Base-by-base conservation (phyloP, 2,888 invertebrate genomes). In the Hirtodrosophila trivittata region DNA sequence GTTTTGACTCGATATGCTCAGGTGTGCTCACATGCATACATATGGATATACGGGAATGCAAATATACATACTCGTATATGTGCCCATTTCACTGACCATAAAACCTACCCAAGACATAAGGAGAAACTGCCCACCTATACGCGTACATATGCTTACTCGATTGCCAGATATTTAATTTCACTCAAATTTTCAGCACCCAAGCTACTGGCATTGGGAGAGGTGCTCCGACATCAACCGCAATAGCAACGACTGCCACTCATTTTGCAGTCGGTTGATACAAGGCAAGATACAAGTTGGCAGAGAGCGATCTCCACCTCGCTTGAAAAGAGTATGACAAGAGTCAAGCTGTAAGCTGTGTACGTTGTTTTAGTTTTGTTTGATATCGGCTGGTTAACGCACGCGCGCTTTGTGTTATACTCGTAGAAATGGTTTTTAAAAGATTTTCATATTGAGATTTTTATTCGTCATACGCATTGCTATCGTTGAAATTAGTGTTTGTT, bases 241-340 rank as follows among this genome's bases (percentile, higher is more conserved):
- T 33, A 32, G 30, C 38, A 35, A 35, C 13, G 38, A 52, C 51
- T 33, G 55, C 43, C 52, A 49, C 78, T 75, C 75, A 47, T 69
- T 70, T 67, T 77, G 63, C 58, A 66, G 74, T 68, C 46, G 37
- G 25, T 47, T 63, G 58, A 59, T 75, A 54, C 58, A 59, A 60
- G 71, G 56, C 65, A 63, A 84, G 85, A 65, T 75, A 38, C 35
- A 46, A 63, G 69, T 57, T 69, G 52, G 51, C 72, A 52, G 51
- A 39, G 35, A 65, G 69, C 63, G 75, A 84, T 78, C 84, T 78
- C 54, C 77, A 67, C 54, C 59, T 63, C 60, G 60, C 30, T 25
- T 42, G 43, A 37, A 51, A 50, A 69, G 66, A 71, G 72, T 55
- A 26, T 45, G 57, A 39, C 39, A 60, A 49, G 43, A 49, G 43